These are phyloP conservation scores for Nematolebias whitei DNA, from an alignment of 2,113 vertebrate genomes.

Conservation along the genomic window DNA sequence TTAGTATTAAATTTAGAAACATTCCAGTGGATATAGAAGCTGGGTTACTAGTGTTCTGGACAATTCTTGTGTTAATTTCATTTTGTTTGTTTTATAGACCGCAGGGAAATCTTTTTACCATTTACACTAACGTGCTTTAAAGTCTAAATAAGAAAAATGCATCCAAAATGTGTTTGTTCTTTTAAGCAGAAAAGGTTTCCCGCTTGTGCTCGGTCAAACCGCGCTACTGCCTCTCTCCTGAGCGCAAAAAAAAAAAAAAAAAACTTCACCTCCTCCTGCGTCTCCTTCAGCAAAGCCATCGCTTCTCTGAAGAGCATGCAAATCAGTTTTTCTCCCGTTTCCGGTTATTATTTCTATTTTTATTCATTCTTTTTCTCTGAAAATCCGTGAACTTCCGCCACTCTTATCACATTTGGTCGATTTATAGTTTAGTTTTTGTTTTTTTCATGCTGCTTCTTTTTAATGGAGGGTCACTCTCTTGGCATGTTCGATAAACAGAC, in stretches of 20 bases:
- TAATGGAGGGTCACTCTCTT: conserved; percentile 70
- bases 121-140: not conserved
- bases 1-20: not conserved
- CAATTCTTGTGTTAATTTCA: not conserved
- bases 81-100: not conserved
- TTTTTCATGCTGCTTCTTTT: conserved; percentile 38
- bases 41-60: not conserved
- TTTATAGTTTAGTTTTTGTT: conserved; percentile 16
- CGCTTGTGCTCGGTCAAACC: conserved; percentile 78
- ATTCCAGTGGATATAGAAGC: not conserved
- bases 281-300: conserved; percentile 63
- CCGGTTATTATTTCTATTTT: conserved; percentile 33
- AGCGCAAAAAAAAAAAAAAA: conserved; percentile 45
- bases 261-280: conserved; percentile 64
- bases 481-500: conserved; percentile 64
- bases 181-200: conserved; percentile 69
- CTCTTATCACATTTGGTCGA: conserved; percentile 56
- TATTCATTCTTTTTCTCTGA: conserved; percentile 59
- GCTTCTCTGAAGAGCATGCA: conserved; percentile 69
- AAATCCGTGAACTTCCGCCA: conserved; percentile 55
- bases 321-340: conserved; percentile 55
- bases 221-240: conserved; percentile 79
- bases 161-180: conserved; percentile 18
- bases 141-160: not conserved
- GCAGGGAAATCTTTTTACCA: not conserved